Conservation (phyloP, 2,797 vertebrate genomes). For the Enteromius fasciolatus region DNA sequence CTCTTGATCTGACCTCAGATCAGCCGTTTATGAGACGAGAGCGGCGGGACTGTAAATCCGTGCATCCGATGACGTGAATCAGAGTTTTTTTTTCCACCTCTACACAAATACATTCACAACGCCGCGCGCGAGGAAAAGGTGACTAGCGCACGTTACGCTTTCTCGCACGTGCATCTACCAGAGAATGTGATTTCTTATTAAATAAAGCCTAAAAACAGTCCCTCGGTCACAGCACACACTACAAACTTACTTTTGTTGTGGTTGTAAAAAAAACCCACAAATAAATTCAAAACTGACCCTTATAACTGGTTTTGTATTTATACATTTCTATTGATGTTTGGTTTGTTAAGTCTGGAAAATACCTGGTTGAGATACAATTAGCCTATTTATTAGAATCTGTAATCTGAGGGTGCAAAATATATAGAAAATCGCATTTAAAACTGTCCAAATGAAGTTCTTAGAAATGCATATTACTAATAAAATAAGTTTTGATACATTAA, state of each 20-base stretch:
- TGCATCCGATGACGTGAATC: not conserved
- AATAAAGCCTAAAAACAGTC: not conserved
- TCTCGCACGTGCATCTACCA: not conserved
- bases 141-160: not conserved
- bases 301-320: no score
- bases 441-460: no score
- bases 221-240: not conserved
- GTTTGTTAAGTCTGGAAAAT: no score
- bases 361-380: no score
- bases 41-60: not conserved
- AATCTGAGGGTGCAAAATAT: no score
- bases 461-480: no score
- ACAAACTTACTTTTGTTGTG: not conserved
- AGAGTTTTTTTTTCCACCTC: not conserved
- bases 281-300: no score
- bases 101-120: not conserved
- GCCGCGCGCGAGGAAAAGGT: not conserved
- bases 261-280: no score
- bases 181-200: not conserved
- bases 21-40: not conserved
- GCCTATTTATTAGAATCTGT: no score
- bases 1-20: slow-evolving; percentile 12
- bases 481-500: no score
- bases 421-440: no score
- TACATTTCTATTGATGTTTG: no score